Evolutionary conservation across 2,797 vertebrate genomes (phyloP).

Genomic region (Paedocypris micromegethes): DNA sequence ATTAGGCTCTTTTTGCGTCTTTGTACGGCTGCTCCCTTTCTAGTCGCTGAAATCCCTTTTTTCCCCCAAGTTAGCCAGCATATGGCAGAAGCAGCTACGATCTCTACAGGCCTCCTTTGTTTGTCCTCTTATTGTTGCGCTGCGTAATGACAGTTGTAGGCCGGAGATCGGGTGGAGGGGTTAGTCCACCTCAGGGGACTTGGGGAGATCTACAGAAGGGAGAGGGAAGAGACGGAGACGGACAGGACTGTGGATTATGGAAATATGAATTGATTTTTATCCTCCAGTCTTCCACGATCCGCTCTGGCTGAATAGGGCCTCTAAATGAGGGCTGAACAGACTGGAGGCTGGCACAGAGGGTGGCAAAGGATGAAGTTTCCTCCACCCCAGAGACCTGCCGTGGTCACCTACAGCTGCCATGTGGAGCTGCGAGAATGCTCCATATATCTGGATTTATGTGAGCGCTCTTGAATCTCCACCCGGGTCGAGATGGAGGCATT

Average conservation of each 20-base stretch:
- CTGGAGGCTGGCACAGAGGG: constrained; percentile 83
- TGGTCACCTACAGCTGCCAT: constrained; percentile 89
- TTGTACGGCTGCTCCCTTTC: constrained; percentile 54
- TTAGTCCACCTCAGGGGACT: constrained; percentile 93
- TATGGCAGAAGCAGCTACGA: constrained; percentile 86
- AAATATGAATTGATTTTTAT: constrained; percentile 99
- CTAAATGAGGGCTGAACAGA: constrained; percentile 81
- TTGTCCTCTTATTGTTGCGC: constrained; percentile 89
- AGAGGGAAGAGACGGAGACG: constrained; percentile 65
- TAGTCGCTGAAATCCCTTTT: constrained; percentile 62
- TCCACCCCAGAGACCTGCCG: constrained; percentile 71
- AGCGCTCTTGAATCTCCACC: too few relatives aligned
- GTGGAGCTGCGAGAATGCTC: constrained; percentile 65
- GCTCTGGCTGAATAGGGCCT: constrained; percentile 72
- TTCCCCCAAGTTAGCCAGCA: constrained; percentile 79
- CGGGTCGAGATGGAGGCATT: too few relatives aligned
- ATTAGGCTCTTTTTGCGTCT: constrained; percentile 66
- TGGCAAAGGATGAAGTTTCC: constrained; percentile 85
- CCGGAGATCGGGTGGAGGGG: constrained; percentile 88
- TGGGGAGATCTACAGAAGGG: constrained; percentile 23
- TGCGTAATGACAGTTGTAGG: constrained; percentile 98
- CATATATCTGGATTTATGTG: constrained; percentile 73
- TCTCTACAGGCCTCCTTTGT: constrained; percentile 87
- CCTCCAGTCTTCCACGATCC: constrained; percentile 49
- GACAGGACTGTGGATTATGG: constrained; percentile 99